Evolutionary conservation across 2,113 vertebrate species (phyloP).

Genomic region (Arvicanthis niloticus): DNA sequence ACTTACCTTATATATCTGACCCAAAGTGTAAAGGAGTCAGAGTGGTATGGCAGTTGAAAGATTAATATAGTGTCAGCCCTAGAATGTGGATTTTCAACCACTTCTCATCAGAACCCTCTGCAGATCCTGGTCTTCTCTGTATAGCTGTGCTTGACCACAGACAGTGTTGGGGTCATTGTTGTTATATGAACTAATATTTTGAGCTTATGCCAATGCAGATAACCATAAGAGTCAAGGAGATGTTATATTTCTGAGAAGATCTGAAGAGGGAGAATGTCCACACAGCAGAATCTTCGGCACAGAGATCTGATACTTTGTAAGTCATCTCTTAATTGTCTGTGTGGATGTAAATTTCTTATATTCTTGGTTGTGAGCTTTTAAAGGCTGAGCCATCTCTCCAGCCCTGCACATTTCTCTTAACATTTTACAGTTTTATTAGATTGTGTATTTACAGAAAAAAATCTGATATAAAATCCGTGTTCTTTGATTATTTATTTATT

Average conservation of each 20-base stretch:
- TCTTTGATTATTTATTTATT: too few relatives aligned
- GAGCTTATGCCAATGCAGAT: rapidly evolving
- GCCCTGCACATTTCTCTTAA: background rate
- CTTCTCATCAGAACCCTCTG: background rate
- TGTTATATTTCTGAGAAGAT: background rate
- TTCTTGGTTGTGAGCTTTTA: too few relatives aligned
- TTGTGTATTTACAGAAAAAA: background rate
- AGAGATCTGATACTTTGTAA: rapidly evolving
- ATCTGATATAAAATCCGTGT: background rate
- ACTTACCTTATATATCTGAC: background rate
- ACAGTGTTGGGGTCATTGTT: background rate
- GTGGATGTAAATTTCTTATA: too few relatives aligned
- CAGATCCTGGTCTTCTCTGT: background rate
- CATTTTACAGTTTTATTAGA: background rate
- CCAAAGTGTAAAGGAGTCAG: background rate
- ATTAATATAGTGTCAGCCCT: background rate
- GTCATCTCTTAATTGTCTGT: background rate
- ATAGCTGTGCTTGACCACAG: background rate
- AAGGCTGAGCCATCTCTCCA: too few relatives aligned
- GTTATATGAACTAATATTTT: background rate
- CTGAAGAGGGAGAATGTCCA: rapidly evolving
- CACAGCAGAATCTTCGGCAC: background rate
- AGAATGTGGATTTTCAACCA: background rate
- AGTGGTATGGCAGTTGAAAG: background rate
- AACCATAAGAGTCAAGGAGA: background rate